A percentile compares a stretch with the other conserved stretches of the same genome.
Evolutionary conservation across 1,140 invertebrate genomes (phyloP).

Genomic region (Archivesica marissinica): DNA sequence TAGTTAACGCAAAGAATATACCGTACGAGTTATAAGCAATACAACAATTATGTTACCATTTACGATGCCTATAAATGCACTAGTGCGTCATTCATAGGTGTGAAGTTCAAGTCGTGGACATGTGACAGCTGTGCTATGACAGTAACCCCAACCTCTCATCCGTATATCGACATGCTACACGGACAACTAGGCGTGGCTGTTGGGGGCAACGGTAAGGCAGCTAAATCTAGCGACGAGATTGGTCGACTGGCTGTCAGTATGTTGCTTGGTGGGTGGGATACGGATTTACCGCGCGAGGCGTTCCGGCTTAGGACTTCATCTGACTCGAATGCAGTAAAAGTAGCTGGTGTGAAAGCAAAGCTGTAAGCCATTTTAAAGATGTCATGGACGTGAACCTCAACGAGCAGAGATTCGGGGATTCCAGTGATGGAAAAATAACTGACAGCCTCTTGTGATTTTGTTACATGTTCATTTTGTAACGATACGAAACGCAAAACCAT

Average conservation of each 20-base stretch:
- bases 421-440: no score
- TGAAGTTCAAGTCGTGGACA: constrained; percentile 11
- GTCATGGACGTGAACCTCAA: no score
- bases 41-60: no score
- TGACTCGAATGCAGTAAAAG: background rate
- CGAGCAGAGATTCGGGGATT: no score
- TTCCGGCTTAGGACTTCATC: background rate
- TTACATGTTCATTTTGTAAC: no score
- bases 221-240: constrained; percentile 64
- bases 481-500: no score
- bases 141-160: constrained; percentile 46
- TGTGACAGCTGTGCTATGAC: constrained; percentile 59
- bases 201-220: constrained; percentile 60
- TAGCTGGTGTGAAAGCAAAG: background rate
- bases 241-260: constrained; percentile 59
- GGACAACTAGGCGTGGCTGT: constrained; percentile 56
- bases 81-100: no score
- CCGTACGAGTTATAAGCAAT: no score
- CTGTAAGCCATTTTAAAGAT: no score
- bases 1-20: no score
- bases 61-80: no score
- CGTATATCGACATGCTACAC: constrained; percentile 66
- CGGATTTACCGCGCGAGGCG: background rate
- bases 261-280: constrained; percentile 31
- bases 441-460: no score